Base-by-base conservation (phyloP, 2,888 invertebrate species). In the Cheilosia grossa region DNA sequence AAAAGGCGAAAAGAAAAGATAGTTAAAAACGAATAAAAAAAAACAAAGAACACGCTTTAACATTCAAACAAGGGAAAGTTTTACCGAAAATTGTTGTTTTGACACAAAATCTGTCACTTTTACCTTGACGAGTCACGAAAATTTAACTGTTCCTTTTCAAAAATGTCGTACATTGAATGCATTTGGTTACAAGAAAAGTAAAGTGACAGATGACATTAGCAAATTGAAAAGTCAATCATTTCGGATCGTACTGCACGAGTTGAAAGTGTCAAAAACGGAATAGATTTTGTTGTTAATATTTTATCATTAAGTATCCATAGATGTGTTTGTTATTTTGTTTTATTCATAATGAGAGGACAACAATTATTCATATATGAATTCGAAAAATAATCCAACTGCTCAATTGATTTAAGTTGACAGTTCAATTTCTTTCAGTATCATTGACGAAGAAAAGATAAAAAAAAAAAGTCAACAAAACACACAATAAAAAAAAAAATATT, bases 321-420 rank as follows among this genome's bases (percentile, higher is more conserved):
- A n/a, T 69, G 30, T 81, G 49, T 69, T 49, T 67, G 30, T 58
- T 66, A 9, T 30, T 40, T 33, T 47, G 21, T 73, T 83, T 83
- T 83, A 79, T 74, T 79, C 58, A 66, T 69, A 74, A 58, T 79
- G 53, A 51, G 59, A 21, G 63, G 79, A 74, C 51, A 83, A 59
- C 42, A 51, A 40, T 61, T 61, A 59, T 59, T 47, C 21, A 61
- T 66, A 56, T 49, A 54, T 37, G 49, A 74, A 59, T 80, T 72
- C 33, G 59, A 73, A 72, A 66, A 61, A 49, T 42, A 75, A 51
- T 24, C 58, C 33, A 51, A 51, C 19, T 58, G 24, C 51, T 27
- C 72, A 67, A 69, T 75, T 82, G 70, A 19, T 64, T 64, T 54
- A 69, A 74, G 64, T 53, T 64, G n/a, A n/a, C 56, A 51, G 21